Conservation (phyloP, 2,888 invertebrate genomes). For the Sarcophaga variegata region DNA sequence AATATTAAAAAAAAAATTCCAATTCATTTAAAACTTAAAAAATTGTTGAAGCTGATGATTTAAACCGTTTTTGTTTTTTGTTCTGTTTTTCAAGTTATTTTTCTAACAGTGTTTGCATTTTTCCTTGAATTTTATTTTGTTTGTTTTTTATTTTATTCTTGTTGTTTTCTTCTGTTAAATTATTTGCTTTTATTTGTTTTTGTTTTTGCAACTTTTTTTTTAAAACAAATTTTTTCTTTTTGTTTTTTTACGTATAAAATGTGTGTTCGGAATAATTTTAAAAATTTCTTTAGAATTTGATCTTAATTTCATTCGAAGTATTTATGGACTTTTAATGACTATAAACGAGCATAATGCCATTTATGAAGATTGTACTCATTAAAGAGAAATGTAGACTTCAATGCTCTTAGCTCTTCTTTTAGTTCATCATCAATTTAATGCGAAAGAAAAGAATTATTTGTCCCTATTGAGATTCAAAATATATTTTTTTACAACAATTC, state of each 20-base stretch:
- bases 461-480: too few relatives aligned
- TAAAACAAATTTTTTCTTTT: background rate
- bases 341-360: too few relatives aligned
- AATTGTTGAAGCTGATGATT: background rate
- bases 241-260: conserved; percentile 24
- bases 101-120: conserved; percentile 12
- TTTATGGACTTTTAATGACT: background rate
- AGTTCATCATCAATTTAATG: too few relatives aligned
- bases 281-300: background rate
- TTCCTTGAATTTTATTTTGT: conserved; percentile 35
- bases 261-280: conserved; percentile 23
- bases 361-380: too few relatives aligned
- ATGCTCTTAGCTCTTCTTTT: too few relatives aligned
- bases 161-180: background rate
- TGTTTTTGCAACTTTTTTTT: background rate
- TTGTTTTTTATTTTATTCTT: background rate
- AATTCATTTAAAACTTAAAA: background rate
- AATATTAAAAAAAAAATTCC: background rate
- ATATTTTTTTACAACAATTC: too few relatives aligned
- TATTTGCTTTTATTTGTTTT: conserved; percentile 1
- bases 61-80: background rate
- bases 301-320: background rate
- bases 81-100: conserved; percentile 1
- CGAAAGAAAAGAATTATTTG: too few relatives aligned
- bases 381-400: too few relatives aligned